Conservation (phyloP, 53 echinoderm and acorn worm species). For the Luidia sarsii region DNA sequence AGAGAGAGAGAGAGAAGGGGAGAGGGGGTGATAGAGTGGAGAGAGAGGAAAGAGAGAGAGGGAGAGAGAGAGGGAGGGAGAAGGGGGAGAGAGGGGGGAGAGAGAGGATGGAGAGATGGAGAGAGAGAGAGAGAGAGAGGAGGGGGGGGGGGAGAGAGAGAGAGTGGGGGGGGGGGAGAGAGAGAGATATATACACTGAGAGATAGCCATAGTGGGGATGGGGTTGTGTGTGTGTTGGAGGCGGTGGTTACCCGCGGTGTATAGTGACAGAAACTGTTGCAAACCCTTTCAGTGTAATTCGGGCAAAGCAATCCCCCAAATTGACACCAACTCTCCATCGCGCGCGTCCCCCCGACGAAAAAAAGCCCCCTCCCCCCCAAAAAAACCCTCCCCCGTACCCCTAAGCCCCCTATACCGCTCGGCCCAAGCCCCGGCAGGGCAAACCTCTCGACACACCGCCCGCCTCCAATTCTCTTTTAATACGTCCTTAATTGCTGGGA, state of each 20-base stretch:
- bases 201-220: too few relatives aligned
- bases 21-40: neutral
- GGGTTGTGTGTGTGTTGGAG: too few relatives aligned
- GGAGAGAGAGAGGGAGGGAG: neutral
- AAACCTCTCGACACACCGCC: too few relatives aligned
- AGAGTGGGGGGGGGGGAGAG: neutral
- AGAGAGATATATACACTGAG: too few relatives aligned
- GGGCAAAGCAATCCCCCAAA: conserved; percentile 34
- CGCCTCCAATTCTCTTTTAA: conserved; percentile 6
- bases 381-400: neutral
- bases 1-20: conserved; percentile 1
- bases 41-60: conserved; percentile 5
- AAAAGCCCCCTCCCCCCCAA: neutral
- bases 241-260: too few relatives aligned
- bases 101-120: neutral
- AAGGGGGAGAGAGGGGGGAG: neutral
- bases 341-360: neutral
- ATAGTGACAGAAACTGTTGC: conserved; percentile 5
- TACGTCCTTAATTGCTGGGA: conserved; percentile 39
- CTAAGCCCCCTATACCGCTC: too few relatives aligned
- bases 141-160: neutral
- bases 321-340: conserved; percentile 4
- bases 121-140: neutral
- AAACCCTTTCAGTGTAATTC: neutral
- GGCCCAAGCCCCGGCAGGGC: too few relatives aligned